Evolutionary conservation across 2,113 vertebrate genomes (phyloP).

Genomic region (Elaphurus davidianus): DNA sequence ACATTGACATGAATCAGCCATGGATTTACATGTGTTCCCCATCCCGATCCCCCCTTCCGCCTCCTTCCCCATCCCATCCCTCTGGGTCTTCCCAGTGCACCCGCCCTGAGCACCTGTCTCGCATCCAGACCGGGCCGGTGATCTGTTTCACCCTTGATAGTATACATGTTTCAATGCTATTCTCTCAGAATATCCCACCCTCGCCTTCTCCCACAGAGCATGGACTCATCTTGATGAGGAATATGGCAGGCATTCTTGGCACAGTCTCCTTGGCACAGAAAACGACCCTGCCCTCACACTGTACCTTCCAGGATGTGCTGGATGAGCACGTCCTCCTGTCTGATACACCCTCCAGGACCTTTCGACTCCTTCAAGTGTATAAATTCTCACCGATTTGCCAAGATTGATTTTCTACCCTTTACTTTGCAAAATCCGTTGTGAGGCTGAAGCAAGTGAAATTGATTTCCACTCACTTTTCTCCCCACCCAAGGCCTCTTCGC

Average conservation of each 20-base stretch:
- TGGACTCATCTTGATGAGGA: background rate
- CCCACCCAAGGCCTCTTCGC: background rate
- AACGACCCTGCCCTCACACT: background rate
- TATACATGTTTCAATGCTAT: no score
- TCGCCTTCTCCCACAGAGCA: no score
- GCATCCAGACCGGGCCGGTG: no score
- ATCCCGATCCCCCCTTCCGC: no score
- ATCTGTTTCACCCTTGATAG: no score
- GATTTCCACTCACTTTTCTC: conserved; percentile 59
- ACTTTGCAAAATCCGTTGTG: conserved; percentile 58
- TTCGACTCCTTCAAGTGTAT: conserved; percentile 50
- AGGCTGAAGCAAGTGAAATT: conserved; percentile 60
- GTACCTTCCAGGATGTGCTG: background rate
- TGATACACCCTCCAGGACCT: conserved; percentile 30
- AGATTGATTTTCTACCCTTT: conserved; percentile 69
- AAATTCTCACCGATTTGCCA: conserved; percentile 69
- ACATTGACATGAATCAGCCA: no score
- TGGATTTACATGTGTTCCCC: no score
- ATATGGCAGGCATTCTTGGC: background rate
- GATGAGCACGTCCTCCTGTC: background rate
- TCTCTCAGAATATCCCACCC: no score
- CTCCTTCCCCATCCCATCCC: no score
- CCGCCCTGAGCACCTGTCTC: no score
- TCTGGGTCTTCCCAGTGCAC: no score
- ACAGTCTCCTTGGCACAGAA: background rate